Conservation (phyloP, 2,888 invertebrate genomes). For the Aplocera efformata region DNA sequence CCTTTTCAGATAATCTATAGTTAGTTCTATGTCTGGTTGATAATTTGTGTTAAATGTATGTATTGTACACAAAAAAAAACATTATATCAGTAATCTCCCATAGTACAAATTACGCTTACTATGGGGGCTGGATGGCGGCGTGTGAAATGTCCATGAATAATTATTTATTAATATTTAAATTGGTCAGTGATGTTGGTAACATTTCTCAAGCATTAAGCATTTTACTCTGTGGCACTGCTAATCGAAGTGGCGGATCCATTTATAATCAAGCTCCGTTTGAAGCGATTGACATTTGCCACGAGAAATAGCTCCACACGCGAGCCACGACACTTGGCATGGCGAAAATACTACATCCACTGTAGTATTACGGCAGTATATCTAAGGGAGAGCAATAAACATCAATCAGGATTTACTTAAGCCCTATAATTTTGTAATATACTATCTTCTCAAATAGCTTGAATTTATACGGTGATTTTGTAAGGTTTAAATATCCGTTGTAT, state of each 20-base stretch:
- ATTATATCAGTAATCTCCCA: too few relatives aligned
- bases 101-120: too few relatives aligned
- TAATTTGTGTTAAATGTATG: too few relatives aligned
- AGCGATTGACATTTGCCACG: constrained; percentile 37
- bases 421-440: constrained; percentile 8
- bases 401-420: constrained; percentile 15
- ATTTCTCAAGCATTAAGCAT: too few relatives aligned
- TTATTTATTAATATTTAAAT: too few relatives aligned
- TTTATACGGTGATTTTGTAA: constrained; percentile 8
- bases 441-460: constrained; percentile 9
- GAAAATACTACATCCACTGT: too few relatives aligned
- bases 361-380: constrained; percentile 4
- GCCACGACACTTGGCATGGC: constrained; percentile 26
- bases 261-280: constrained; percentile 35
- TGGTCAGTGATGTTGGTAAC: too few relatives aligned
- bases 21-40: too few relatives aligned
- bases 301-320: constrained; percentile 18
- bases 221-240: constrained; percentile 18
- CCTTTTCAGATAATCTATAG: too few relatives aligned
- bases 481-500: background rate
- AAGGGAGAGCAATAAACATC: constrained; percentile 18
- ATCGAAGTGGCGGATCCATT: constrained; percentile 36
- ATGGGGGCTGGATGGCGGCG: too few relatives aligned
- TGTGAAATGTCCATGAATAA: too few relatives aligned
- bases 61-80: too few relatives aligned